Evolutionary conservation across 2,888 invertebrate species (phyloP), one percentile per base, ranked within the genome.

Genomic region (Eupithecia pulchellata): DNA sequence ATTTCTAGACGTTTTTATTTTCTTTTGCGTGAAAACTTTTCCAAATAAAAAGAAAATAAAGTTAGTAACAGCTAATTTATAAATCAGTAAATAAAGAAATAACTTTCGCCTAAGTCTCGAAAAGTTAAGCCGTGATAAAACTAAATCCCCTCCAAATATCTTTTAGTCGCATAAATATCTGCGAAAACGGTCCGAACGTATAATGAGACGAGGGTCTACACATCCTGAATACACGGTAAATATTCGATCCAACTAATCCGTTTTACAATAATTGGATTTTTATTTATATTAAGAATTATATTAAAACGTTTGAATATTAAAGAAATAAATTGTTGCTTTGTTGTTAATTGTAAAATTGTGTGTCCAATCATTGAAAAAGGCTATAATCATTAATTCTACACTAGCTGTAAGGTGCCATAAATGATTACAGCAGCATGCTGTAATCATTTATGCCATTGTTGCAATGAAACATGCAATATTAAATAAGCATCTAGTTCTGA

Each of bases 181-280:
- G 17, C 13, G 30, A n/a, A 60, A 30, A 60, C 58, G 58, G 32
- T 60, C 58, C 61, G 34, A 34, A 25, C 61, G 61, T 34, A 61
- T 61, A 61, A 61, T 61, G 25, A 61, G 61, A 61, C 32, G 61
- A 61, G 34, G 32, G 34, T 61, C 34, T 34, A 25, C 29, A 60
- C 17, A 34, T 20, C 61, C 61, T 52, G 34, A 61, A 61, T 34
- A 61, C 61, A 61, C 25, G 61, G 34, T 34, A 0, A 25, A 36
- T 20, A 20, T 9, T 32, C 30, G n/a, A 60, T 57, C 29, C 29
- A 17, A 52, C 25, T 52, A 25, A 52, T 52, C 52, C 25, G 13
- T 52, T 25, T 20, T 4, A 11, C 20, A 25, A 42, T 9, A 4
- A 42, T 42, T 2, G 20, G n/a, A n/a, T n/a, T n/a, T n/a, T n/a